phyloP scores from a whole-genome alignment of 2,888 invertebrate species.

The Abscondita cerata region DNA sequence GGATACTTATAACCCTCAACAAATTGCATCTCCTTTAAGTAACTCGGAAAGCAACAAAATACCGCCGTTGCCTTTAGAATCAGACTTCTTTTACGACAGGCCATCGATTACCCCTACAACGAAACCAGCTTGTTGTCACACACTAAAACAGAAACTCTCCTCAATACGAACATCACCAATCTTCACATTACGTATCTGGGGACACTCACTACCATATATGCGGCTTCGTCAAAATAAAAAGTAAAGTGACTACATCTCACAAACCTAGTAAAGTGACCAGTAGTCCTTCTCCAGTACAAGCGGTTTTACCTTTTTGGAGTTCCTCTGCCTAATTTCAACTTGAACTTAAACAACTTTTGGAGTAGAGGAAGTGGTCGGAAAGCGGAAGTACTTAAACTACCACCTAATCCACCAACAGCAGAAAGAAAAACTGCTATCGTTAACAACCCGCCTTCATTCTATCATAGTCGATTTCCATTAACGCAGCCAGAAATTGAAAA shows the following conservation, averaged over 20 bases:
- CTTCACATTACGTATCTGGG: constrained; percentile 62
- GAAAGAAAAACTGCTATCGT: constrained; percentile 54
- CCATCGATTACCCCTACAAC: constrained; percentile 77
- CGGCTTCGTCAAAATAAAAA: constrained; percentile 58
- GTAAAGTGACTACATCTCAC: constrained; percentile 36
- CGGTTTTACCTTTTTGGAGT: constrained; percentile 87
- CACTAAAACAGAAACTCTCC: constrained; percentile 37
- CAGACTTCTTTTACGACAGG: constrained; percentile 84
- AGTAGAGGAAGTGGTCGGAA: constrained; percentile 55
- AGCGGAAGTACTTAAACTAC: constrained; percentile 48
- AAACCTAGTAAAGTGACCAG: constrained; percentile 51
- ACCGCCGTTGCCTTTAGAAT: constrained; percentile 75
- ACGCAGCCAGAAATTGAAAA: constrained; percentile 72
- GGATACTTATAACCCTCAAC: constrained; percentile 63
- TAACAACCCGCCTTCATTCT: constrained; percentile 44
- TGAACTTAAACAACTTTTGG: constrained; percentile 72
- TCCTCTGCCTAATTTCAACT: constrained; percentile 76
- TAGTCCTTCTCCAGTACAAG: constrained; percentile 62
- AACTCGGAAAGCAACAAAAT: constrained; percentile 60
- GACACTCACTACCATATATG: constrained; percentile 69
- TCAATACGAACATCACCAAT: constrained; percentile 37
- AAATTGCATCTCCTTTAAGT: constrained; percentile 66
- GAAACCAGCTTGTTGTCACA: constrained; percentile 56
- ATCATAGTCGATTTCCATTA: constrained; percentile 57
- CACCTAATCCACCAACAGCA: constrained; percentile 31